Evolutionary conservation across 1,140 invertebrate species (phyloP), one percentile per base, ranked within the genome.

Genomic region (Monomorium pharaonis): DNA sequence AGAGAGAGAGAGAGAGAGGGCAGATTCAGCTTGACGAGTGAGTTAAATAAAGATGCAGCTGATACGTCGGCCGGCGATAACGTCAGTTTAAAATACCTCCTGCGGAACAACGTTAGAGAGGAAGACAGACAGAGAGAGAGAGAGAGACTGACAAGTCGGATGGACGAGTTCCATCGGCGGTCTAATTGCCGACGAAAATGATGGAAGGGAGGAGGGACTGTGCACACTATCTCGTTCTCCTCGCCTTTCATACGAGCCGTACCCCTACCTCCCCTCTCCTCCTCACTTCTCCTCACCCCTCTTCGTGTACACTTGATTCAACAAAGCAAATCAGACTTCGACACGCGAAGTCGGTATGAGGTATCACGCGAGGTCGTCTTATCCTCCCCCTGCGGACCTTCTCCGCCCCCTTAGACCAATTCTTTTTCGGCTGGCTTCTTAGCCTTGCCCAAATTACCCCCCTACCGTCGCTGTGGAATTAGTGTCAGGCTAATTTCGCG

Each of bases 291-390:
- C 58, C 16, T 3, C 58, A 0, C 5, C 60, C 65, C 21, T 44
- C 54, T 12, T 74, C 24, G 88, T 93, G 88, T 93, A 95, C 91
- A 94, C 93, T 95, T 94, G 94, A 94, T 94, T 94, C 94, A 93
- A 93, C 94, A 94, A 95, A 94, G 94, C 94, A 94, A 95, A 95
- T 94, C 94, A 94, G 92, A 94, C 92, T 94, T 95, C 94, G 94
- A 95, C 94, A 95, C 94, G 94, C 94, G 87, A 95, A 89, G 91
- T 87, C 88, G 88, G 91, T 90, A 94, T 92, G 93, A 94, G 89
- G 90, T 90, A 95, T 93, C 94, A 95, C 94, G 94, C 94, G 90
- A 94, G 87, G 91, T 92, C 89, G 86, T 86, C 88, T 80, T 69
- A 69, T 30, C n/a, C 58, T 4, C 12, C 21, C 24, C 54, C 18